Evolutionary conservation across 2,888 invertebrate species (phyloP).

Genomic region (Ptychoptera contaminata): DNA sequence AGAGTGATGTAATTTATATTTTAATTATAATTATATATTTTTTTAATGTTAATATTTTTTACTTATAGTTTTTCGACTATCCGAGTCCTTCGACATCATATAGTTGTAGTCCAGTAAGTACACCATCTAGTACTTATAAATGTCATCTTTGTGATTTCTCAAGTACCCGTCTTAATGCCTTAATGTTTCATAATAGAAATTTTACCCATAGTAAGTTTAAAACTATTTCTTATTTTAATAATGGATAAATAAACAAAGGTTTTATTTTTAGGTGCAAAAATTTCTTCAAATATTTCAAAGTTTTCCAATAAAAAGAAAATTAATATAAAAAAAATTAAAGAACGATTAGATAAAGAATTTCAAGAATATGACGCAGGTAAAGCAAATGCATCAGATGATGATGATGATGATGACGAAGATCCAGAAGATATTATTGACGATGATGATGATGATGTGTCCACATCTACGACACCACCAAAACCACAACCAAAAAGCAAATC

Average conservation of each 20-base stretch:
- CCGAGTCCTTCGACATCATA: constrained; percentile 18
- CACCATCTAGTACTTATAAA: constrained; percentile 32
- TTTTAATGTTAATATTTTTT: constrained; percentile 2
- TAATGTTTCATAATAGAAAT: constrained; percentile 42
- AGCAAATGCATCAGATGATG: too few relatives aligned
- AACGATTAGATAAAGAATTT: too few relatives aligned
- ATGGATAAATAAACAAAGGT: too few relatives aligned
- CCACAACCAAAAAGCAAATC: background rate
- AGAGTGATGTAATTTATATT: too few relatives aligned
- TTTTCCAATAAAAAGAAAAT: too few relatives aligned
- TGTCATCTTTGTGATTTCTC: constrained; percentile 50
- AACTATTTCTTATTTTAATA: too few relatives aligned
- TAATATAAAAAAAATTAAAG: too few relatives aligned
- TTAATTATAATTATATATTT: constrained; percentile 9
- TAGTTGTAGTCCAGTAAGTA: constrained; percentile 13
- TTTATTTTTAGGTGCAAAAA: too few relatives aligned
- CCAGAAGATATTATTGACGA: background rate
- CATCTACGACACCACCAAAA: constrained; percentile 2
- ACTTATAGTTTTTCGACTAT: too few relatives aligned
- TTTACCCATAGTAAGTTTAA: too few relatives aligned
- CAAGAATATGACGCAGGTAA: too few relatives aligned
- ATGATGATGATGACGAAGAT: constrained; percentile 8
- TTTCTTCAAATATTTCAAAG: too few relatives aligned
- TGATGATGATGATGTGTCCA: background rate
- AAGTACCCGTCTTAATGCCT: constrained; percentile 52